Evolutionary conservation across 1,140 invertebrate genomes (phyloP).

Genomic region (Drosophila oshimai): DNA sequence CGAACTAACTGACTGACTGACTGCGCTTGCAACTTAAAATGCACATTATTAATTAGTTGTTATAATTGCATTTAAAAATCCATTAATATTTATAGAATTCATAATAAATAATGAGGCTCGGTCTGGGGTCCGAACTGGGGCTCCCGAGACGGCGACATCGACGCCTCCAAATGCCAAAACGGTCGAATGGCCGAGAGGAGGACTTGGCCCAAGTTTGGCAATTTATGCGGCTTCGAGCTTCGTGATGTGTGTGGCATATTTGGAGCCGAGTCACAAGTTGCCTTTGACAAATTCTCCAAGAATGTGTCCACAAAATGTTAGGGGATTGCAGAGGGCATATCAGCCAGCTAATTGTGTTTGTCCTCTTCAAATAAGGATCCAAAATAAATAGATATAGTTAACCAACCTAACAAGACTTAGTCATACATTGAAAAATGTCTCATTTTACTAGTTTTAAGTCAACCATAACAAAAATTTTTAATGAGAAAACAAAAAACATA

Average conservation of each 20-base stretch:
- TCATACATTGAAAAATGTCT: too few species aligned
- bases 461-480: too few species aligned
- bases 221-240: slow-evolving; percentile 61
- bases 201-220: slow-evolving; percentile 62
- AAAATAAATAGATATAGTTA: too few species aligned
- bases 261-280: slow-evolving; percentile 55
- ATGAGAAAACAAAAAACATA: too few species aligned
- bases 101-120: slow-evolving; percentile 80
- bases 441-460: too few species aligned
- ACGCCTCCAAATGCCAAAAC: slow-evolving; percentile 75
- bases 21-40: slow-evolving; percentile 70
- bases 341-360: not conserved
- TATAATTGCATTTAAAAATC: slow-evolving; percentile 83
- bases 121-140: not conserved
- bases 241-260: slow-evolving; percentile 71
- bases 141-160: slow-evolving; percentile 43
- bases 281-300: slow-evolving; percentile 71
- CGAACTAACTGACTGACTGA: slow-evolving; percentile 21
- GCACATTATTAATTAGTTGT: slow-evolving; percentile 83
- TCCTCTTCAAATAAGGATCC: too few species aligned
- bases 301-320: slow-evolving; percentile 41
- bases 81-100: slow-evolving; percentile 83
- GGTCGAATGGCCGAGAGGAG: slow-evolving; percentile 11
- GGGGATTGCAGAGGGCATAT: slow-evolving; percentile 38
- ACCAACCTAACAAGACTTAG: too few species aligned